A percentile compares a stretch with the other conserved stretches of the same genome.
phyloP scores from a whole-genome alignment of 2,797 vertebrate species.

The Bradypodion pumilum region DNA sequence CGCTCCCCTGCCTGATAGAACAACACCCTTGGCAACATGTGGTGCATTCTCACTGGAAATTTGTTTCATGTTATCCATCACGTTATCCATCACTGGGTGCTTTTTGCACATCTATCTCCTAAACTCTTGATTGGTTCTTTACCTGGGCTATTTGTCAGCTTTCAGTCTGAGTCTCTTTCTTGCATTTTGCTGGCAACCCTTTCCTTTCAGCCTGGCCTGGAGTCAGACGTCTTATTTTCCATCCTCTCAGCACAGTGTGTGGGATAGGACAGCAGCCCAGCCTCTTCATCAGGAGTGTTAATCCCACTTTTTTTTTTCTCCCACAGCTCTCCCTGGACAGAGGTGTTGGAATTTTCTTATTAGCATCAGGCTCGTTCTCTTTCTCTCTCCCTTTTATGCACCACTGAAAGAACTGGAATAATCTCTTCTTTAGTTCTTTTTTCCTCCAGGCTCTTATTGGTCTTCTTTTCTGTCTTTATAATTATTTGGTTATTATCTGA shows the following conservation, averaged over 20 bases:
- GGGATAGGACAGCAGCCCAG: constrained; percentile 55
- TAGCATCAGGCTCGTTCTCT: constrained; percentile 55
- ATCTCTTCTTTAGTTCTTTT: constrained; percentile 14
- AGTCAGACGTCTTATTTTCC: constrained; percentile 60
- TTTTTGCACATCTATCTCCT: constrained; percentile 35
- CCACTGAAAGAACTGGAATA: constrained; percentile 49
- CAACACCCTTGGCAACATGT: constrained; percentile 35
- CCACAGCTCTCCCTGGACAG: constrained; percentile 60
- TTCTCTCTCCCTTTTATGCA: constrained; percentile 50
- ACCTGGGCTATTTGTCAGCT: constrained; percentile 59
- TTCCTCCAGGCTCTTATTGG: constrained; percentile 21
- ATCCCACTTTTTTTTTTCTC: constrained; percentile 52
- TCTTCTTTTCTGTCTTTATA: constrained; percentile 22
- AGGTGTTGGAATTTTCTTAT: constrained; percentile 67
- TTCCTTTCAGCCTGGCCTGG: constrained; percentile 51
- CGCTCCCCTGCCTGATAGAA: not conserved
- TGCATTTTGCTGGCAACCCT: constrained; percentile 47
- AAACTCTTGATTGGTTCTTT: constrained; percentile 39
- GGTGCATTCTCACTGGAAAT: not conserved
- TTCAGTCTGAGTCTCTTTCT: constrained; percentile 43
- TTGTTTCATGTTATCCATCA: constrained; percentile 12
- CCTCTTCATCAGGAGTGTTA: constrained; percentile 62
- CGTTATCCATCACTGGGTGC: constrained; percentile 21
- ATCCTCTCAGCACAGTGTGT: constrained; percentile 39
- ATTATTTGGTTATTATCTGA: not conserved